Conservation (phyloP, 2,888 invertebrate species). For the Exephanes ischioxanthus region DNA sequence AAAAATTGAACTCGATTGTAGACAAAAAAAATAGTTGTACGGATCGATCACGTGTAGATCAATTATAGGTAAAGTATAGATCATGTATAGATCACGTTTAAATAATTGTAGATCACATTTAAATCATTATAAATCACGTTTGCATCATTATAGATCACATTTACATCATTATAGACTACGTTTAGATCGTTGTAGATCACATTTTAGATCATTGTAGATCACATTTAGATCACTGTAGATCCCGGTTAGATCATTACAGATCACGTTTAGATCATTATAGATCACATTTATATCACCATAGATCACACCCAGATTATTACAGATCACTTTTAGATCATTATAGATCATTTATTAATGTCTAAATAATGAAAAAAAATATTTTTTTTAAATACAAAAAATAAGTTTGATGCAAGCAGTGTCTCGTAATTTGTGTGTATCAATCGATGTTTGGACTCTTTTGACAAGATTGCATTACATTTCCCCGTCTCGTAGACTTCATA, state of each 20-base stretch:
- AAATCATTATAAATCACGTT: no score
- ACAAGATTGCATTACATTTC: constrained; percentile 2
- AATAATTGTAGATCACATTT: no score
- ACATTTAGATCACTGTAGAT: no score
- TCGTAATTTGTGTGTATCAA: neutral
- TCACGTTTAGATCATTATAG: no score
- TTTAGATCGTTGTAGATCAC: no score
- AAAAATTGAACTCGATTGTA: neutral
- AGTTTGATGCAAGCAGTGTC: neutral
- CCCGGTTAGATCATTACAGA: neutral
- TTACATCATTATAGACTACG: no score
- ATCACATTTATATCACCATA: no score
- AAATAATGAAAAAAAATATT: neutral
- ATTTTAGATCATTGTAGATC: neutral
- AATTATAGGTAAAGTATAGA: no score
- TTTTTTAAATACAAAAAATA: neutral
- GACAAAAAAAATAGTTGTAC: neutral
- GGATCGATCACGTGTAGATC: no score
- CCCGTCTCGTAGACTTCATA: constrained; percentile 21
- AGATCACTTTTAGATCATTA: neutral
- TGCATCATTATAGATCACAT: no score
- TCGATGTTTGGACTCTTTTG: constrained; percentile 3
- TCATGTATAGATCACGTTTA: neutral
- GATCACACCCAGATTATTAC: neutral
- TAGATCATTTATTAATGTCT: neutral